Conservation (phyloP, 2,888 invertebrate species). For the Heliothis peltigera region DNA sequence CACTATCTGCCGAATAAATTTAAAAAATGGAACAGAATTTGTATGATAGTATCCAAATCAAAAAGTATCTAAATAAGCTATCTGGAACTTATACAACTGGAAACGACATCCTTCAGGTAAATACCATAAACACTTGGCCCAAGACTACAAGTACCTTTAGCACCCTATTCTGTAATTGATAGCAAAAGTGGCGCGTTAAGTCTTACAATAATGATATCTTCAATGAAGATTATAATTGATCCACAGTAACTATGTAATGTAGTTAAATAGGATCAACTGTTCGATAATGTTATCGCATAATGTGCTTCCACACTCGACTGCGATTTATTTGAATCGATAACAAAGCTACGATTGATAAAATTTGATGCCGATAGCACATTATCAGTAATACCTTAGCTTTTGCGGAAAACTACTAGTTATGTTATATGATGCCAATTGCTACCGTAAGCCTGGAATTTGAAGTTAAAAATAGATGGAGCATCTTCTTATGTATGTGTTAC, state of each 20-base stretch:
- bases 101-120: conserved; percentile 7
- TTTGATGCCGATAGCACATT: not conserved
- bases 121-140: not conserved
- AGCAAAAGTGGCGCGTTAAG: conserved; percentile 21
- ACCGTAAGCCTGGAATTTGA: no score
- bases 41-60: no score
- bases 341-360: conserved; percentile 16
- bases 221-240: conserved; percentile 22
- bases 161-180: conserved; percentile 12
- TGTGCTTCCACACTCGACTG: conserved; percentile 19
- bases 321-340: conserved; percentile 17
- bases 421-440: not conserved
- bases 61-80: no score
- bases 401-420: not conserved
- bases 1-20: no score
- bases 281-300: conserved; percentile 11
- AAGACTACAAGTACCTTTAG: conserved; percentile 10
- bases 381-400: not conserved
- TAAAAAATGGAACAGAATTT: no score
- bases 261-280: no score
- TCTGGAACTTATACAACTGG: not conserved
- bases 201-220: conserved; percentile 20
- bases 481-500: no score
- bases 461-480: no score
- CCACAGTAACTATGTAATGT: not conserved